phyloP scores from a whole-genome alignment of 2,113 vertebrate species.

The Pristiophorus japonicus region DNA sequence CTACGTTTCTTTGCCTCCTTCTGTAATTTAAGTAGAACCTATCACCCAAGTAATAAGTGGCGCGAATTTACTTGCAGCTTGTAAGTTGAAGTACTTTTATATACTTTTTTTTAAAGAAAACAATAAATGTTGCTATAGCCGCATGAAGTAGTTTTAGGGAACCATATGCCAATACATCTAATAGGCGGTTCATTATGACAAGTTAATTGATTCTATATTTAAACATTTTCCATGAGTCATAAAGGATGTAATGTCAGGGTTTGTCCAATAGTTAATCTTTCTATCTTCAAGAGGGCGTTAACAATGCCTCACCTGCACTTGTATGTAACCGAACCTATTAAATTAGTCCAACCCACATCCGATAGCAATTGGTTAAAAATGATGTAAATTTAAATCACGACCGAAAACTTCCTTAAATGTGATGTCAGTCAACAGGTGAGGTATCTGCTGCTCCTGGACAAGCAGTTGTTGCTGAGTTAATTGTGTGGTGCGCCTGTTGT shows the following conservation, averaged over 20 bases:
- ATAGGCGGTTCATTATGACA: neutral
- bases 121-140: neutral
- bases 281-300: neutral
- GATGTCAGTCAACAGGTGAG: neutral
- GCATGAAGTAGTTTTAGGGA: no score
- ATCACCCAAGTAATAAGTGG: no score
- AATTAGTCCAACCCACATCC: neutral
- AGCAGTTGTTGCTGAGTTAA: neutral
- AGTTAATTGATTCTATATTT: neutral
- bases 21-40: neutral
- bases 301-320: neutral
- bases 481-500: neutral
- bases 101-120: no score
- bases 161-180: no score
- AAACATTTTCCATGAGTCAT: neutral
- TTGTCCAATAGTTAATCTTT: neutral
- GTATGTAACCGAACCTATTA: neutral
- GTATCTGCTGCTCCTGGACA: neutral
- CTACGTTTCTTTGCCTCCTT: neutral
- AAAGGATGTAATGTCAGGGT: neutral
- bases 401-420: neutral
- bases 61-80: no score
- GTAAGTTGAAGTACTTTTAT: no score
- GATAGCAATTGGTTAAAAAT: neutral
- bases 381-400: neutral